phyloP scores from a whole-genome alignment of 2,797 vertebrate species.

The Paguma larvata region DNA sequence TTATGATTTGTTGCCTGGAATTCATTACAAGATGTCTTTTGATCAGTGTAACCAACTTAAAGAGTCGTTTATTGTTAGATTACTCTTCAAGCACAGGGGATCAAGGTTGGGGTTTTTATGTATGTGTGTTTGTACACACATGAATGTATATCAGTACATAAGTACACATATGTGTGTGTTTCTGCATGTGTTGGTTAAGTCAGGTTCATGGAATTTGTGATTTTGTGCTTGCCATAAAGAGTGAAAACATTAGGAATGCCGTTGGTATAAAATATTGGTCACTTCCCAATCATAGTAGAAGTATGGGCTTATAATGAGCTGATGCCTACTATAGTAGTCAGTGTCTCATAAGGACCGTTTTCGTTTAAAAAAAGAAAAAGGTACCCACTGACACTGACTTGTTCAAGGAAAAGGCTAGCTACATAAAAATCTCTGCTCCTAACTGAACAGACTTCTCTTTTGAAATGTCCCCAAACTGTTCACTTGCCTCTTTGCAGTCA shows the following conservation, averaged over 20 bases:
- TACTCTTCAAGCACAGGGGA: conserved; percentile 66
- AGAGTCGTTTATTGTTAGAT: conserved; percentile 84
- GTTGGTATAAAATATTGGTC: background rate
- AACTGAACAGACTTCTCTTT: background rate
- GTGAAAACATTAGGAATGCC: conserved; percentile 41
- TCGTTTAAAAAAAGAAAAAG: background rate
- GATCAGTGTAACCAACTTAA: conserved; percentile 81
- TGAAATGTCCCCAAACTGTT: background rate
- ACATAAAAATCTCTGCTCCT: background rate
- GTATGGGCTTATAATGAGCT: background rate
- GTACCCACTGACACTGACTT: background rate
- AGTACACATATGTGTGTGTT: background rate
- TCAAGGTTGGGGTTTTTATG: background rate
- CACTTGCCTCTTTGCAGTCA: background rate
- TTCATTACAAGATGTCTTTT: conserved; percentile 83
- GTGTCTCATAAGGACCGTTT: conserved; percentile 3
- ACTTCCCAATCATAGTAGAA: conserved; percentile 8
- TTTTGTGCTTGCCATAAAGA: conserved; percentile 21
- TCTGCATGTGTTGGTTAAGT: conserved; percentile 5
- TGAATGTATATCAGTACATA: background rate
- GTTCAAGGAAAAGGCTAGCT: background rate
- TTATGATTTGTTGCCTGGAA: conserved; percentile 83
- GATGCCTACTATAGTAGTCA: background rate
- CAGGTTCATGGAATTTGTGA: conserved; percentile 30
- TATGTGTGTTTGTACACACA: background rate